phyloP scores from a whole-genome alignment of 2,888 invertebrate genomes.

The Polia nebulosa region DNA sequence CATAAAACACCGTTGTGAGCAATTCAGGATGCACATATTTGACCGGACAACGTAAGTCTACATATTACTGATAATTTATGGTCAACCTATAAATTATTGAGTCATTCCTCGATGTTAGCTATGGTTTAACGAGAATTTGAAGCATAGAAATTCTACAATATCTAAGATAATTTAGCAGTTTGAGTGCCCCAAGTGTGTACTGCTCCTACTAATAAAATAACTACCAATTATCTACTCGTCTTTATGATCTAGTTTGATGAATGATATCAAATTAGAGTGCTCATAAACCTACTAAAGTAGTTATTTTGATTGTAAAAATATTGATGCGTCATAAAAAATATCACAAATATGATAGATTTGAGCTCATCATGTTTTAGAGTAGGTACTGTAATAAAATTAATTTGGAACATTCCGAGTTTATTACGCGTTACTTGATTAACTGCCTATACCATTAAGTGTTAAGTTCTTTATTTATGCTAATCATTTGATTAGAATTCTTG shows the following conservation, averaged over 20 bases:
- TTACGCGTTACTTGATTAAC: conserved; percentile 50
- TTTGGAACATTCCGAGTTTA: conserved; percentile 50
- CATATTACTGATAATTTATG: conserved; percentile 62
- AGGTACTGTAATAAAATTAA: conserved; percentile 60
- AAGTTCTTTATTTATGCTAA: conserved; percentile 51
- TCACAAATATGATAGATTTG: conserved; percentile 66
- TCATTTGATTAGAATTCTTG: conserved; percentile 36
- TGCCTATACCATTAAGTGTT: conserved; percentile 35
- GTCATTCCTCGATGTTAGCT: conserved; percentile 38
- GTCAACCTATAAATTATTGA: conserved; percentile 53
- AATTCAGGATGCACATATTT: conserved; percentile 64
- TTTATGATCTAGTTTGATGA: conserved; percentile 69
- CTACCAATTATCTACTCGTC: conserved; percentile 64
- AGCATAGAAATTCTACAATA: conserved; percentile 7
- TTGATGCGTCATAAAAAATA: conserved; percentile 69
- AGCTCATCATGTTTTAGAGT: conserved; percentile 66
- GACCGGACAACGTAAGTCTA: conserved; percentile 62
- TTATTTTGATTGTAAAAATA: conserved; percentile 71
- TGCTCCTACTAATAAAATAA: conserved; percentile 63
- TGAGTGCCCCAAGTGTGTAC: conserved; percentile 28
- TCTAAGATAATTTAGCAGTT: neutral
- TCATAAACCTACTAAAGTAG: conserved; percentile 69
- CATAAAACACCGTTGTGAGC: conserved; percentile 61
- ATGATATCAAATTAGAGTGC: conserved; percentile 68
- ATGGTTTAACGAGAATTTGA: conserved; percentile 28